These are phyloP conservation scores for Thecocarcelia acutangulata DNA, from an alignment of 2,888 invertebrate species.

Conservation along the genomic window DNA sequence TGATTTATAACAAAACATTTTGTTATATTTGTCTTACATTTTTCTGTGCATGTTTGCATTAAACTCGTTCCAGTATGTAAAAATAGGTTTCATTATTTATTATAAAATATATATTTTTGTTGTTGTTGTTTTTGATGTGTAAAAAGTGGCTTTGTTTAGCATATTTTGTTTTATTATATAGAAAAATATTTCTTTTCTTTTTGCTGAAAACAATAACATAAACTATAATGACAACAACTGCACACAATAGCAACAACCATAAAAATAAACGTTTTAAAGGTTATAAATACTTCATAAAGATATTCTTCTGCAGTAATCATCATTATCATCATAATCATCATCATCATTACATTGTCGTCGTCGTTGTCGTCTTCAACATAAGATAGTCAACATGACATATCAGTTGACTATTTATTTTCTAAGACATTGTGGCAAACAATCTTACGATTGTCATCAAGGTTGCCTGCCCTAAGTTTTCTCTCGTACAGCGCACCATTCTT, in stretches of 20 bases:
- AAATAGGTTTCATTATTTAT: slow-evolving; percentile 21
- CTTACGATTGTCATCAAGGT: slow-evolving; percentile 60
- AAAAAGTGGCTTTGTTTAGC: slow-evolving; percentile 3
- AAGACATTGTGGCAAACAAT: slow-evolving; percentile 45
- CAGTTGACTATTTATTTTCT: slow-evolving; percentile 31
- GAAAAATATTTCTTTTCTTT: slow-evolving; percentile 17
- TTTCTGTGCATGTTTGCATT: slow-evolving; percentile 45
- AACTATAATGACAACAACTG: no score
- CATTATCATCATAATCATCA: no score
- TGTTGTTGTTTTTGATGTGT: not conserved
- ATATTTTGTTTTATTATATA: not conserved
- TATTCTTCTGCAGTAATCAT: slow-evolving; percentile 24
- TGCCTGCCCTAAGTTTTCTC: slow-evolving; percentile 14
- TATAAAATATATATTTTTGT: slow-evolving; percentile 4
- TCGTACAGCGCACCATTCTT: slow-evolving; percentile 8
- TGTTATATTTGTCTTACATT: not conserved
- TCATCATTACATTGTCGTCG: no score
- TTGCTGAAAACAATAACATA: slow-evolving; percentile 31
- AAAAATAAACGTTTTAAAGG: slow-evolving; percentile 37
- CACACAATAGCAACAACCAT: not conserved
- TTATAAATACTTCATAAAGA: slow-evolving; percentile 26
- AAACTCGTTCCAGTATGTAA: not conserved
- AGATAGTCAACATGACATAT: slow-evolving; percentile 45
- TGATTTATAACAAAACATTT: slow-evolving; percentile 13
- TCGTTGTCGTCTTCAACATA: not conserved